Conservation (phyloP, 2,888 invertebrate genomes). For the Pristionchus exspectatus region DNA sequence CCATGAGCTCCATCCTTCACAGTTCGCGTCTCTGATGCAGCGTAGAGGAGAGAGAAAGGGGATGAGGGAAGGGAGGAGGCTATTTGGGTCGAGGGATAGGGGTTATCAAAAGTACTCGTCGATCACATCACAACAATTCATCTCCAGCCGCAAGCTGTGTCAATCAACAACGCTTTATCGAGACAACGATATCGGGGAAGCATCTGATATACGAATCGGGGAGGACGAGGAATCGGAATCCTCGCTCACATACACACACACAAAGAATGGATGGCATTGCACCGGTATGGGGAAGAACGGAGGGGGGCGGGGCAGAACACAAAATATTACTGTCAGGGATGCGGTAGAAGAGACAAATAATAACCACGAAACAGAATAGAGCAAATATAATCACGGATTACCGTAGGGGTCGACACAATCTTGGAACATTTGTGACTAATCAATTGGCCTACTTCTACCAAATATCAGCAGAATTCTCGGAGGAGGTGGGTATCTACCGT, state of each 20-base stretch:
- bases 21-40: too few species aligned
- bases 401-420: neutral
- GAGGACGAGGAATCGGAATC: neutral
- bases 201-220: slow-evolving; percentile 5
- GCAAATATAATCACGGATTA: neutral
- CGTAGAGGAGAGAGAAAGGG: too few species aligned
- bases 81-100: too few species aligned
- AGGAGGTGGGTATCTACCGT: neutral
- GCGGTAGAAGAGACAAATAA: neutral
- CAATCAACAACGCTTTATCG: slow-evolving; percentile 3
- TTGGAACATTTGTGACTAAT: neutral
- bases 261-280: slow-evolving; percentile 47
- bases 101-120: too few species aligned
- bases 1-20: too few species aligned
- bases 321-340: neutral
- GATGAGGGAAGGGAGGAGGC: too few species aligned
- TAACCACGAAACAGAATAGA: neutral
- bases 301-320: neutral
- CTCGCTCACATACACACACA: neutral
- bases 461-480: slow-evolving; percentile 4
- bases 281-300: slow-evolving; percentile 10
- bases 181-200: neutral
- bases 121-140: too few species aligned
- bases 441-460: slow-evolving; percentile 2
- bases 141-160: neutral